These are phyloP conservation scores for Peromyscus maniculatus DNA, from an alignment of 2,113 vertebrate genomes.

Conservation along the genomic window DNA sequence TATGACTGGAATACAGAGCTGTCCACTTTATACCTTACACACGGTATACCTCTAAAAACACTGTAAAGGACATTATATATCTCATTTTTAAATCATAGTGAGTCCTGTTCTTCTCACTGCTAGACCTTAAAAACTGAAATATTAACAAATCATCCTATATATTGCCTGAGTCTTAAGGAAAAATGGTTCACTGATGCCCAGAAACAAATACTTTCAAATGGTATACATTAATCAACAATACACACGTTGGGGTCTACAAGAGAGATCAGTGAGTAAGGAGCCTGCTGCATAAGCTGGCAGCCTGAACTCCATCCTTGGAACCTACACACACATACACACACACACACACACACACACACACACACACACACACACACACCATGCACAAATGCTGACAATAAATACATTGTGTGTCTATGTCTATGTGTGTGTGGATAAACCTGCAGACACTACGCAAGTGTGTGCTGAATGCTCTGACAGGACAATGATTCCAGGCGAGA, in stretches of 20 bases:
- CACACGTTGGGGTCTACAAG: background rate
- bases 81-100: background rate
- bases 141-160: constrained; percentile 4
- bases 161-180: background rate
- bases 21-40: too few species aligned
- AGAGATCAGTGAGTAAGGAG: background rate
- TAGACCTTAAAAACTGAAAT: constrained; percentile 33
- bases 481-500: background rate
- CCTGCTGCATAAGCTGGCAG: background rate
- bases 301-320: background rate
- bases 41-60: too few species aligned
- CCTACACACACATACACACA: background rate
- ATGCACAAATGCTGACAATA: background rate
- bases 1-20: too few species aligned
- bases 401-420: background rate
- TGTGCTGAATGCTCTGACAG: background rate
- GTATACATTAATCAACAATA: constrained; percentile 40
- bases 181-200: background rate
- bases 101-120: background rate
- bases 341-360: too few species aligned
- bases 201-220: constrained; percentile 1
- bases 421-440: too few species aligned
- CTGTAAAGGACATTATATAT: too few species aligned
- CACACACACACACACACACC: too few species aligned
- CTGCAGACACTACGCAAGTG: background rate